Base-by-base conservation (phyloP, 2,113 vertebrate genomes). In the Macquaria ambigua region DNA sequence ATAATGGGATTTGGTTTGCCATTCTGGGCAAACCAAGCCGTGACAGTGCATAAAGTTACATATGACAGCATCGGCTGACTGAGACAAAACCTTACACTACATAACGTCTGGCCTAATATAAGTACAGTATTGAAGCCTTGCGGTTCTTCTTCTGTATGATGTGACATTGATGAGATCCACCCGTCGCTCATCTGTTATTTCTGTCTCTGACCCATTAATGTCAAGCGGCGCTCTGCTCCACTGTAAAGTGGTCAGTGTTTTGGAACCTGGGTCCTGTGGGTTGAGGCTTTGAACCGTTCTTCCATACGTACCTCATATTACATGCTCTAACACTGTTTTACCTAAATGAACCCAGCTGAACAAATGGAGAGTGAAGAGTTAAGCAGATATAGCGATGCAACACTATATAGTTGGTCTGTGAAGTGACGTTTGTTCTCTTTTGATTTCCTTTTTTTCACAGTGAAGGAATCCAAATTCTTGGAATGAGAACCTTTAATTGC, bases 101-200 rank as follows among this genome's bases (percentile, higher is more conserved):
- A n/a, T 78, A 71, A 89, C 79, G 76, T 91, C 79, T 69, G 31
- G 50, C 64, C 69, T 58, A 21, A 48, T 73, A 62, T 71, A 86
- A 86, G 62, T 68, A 75, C 80, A 61, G 74, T 55, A 79, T 72
- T 86, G 67, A 83, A 87, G 66, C 34, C 20, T 52, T 87, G 77
- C 18, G 80, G 77, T 75, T 62, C 46, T 23, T 61, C 16, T 48
- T 34, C 66, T 58, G 56, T 55, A 71, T 78, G 67, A 83, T 78
- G 85, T 88, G 84, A 89, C 83, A 68, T 63, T 88, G 88, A 84
- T 82, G 79, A 77, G 71, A 84, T 87, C 84, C 86, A 85, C 82
- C 77, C 76, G 20, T 50, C 25, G 39, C 41, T 66, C 37, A 23
- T 43, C 69, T 87, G 82, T 82, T 90, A 84, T 88, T 86, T 84